Percentiles rank a stretch among this genome's conserved stretches.
These are phyloP conservation scores for Philereme transversata DNA, from an alignment of 2,888 invertebrate genomes.

Conservation along the genomic window DNA sequence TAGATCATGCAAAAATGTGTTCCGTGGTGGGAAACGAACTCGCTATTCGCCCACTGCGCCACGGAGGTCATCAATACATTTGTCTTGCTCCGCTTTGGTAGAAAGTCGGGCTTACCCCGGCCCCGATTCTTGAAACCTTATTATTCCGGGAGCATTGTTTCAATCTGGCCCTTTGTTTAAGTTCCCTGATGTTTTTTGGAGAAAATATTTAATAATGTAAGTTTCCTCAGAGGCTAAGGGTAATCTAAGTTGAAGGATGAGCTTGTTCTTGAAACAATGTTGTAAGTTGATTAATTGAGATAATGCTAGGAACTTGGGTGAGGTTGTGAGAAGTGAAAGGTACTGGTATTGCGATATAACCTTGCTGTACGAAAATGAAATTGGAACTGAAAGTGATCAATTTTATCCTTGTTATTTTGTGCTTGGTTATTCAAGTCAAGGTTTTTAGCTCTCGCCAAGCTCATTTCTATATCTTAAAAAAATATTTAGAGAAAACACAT, in stretches of 20 bases:
- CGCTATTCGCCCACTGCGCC: no score
- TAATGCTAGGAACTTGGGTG: background rate
- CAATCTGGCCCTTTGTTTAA: slow-evolving; percentile 42
- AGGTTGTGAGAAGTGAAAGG: no score
- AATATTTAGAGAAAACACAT: no score
- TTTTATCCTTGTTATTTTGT: no score
- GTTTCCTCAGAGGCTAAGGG: slow-evolving; percentile 23
- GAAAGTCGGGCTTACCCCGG: background rate
- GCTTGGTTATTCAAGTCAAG: no score
- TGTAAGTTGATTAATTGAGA: slow-evolving; percentile 15
- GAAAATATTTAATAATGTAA: slow-evolving; percentile 36
- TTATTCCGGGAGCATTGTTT: slow-evolving; percentile 46
- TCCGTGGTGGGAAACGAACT: no score
- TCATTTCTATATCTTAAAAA: no score
- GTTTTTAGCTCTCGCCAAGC: no score
- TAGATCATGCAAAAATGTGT: no score
- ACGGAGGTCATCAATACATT: no score
- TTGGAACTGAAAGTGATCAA: no score
- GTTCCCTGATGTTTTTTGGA: slow-evolving; percentile 35
- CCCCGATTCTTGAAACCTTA: slow-evolving; percentile 32
- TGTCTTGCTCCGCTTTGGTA: background rate
- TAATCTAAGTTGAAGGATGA: slow-evolving; percentile 25
- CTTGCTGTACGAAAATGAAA: background rate
- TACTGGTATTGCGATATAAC: background rate
- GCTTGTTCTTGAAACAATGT: slow-evolving; percentile 22